These are phyloP conservation scores for Coregonus sp. DNA, from an alignment of 2,797 vertebrate genomes.

Conservation along the genomic window DNA sequence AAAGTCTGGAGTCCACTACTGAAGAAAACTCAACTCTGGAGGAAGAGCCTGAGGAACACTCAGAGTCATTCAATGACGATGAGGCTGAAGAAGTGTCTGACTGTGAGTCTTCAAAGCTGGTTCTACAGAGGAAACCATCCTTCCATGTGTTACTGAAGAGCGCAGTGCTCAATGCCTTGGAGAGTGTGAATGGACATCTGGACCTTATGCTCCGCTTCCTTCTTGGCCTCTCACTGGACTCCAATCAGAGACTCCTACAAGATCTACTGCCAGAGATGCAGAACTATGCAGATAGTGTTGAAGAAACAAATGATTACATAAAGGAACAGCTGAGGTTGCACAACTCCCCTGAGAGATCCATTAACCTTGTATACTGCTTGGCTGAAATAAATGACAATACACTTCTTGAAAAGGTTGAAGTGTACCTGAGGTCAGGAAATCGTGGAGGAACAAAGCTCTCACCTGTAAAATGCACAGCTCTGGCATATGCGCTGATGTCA, in stretches of 20 bases:
- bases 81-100: background rate
- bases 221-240: too few relatives aligned
- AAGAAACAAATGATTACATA: background rate
- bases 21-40: background rate
- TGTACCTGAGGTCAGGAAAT: background rate
- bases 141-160: background rate
- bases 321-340: background rate
- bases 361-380: background rate
- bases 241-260: background rate
- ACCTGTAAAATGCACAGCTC: background rate
- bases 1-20: too few relatives aligned
- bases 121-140: background rate
- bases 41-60: background rate
- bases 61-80: background rate
- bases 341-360: background rate
- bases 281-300: background rate
- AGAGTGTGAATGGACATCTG: background rate
- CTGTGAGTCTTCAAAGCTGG: background rate
- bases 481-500: background rate
- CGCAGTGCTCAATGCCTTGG: background rate
- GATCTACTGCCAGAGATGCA: background rate
- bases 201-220: background rate
- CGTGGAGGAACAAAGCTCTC: background rate
- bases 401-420: background rate
- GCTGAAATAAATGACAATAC: background rate